phyloP scores from a whole-genome alignment of 2,113 vertebrate species.

The Archilochus colubris region DNA sequence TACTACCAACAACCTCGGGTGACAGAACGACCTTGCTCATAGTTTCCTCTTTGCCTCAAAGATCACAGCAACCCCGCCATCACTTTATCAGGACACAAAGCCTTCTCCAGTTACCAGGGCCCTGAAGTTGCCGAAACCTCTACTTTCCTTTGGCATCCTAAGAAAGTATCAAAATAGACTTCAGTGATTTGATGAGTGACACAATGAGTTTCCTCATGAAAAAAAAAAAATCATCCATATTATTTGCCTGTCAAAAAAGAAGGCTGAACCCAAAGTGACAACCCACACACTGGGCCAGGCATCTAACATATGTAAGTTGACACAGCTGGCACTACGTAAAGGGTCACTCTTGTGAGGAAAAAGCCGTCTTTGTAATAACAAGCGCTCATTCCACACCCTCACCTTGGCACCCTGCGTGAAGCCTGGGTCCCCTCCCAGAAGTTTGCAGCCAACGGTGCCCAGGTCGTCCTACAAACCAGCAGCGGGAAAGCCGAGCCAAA shows the following conservation, averaged over 20 bases:
- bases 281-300: neutral
- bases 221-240: neutral
- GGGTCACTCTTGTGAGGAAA: neutral
- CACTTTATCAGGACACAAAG: neutral
- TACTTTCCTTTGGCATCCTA: neutral
- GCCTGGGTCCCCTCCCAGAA: neutral
- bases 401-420: neutral
- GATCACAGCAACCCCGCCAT: neutral
- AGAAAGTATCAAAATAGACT: neutral
- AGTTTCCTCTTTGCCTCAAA: neutral
- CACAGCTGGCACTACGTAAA: neutral
- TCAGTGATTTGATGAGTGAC: neutral
- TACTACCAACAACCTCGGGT: neutral
- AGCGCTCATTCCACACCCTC: neutral
- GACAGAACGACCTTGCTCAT: neutral
- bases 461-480: neutral
- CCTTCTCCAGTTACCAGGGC: neutral
- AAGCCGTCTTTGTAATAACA: neutral
- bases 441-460: neutral
- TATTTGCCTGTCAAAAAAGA: neutral
- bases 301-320: neutral
- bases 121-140: neutral
- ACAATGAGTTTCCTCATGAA: neutral
- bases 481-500: slow-evolving; percentile 21
- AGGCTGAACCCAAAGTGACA: neutral